Conservation (phyloP, 2,888 invertebrate genomes). For the Drosophila kuntzei region DNA sequence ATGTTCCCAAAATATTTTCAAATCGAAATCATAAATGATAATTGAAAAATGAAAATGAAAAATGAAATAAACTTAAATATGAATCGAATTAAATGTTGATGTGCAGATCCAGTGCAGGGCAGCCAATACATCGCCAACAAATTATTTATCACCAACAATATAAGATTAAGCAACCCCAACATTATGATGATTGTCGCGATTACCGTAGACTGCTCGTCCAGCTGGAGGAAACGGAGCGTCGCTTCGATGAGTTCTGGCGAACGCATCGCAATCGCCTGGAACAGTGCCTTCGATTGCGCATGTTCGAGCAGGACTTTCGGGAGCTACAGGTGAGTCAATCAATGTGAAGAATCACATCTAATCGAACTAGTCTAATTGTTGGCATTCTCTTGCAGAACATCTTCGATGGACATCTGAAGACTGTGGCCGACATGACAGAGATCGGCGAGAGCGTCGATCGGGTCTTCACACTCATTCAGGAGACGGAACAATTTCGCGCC, state of each 20-base stretch:
- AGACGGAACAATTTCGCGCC: conserved; percentile 92
- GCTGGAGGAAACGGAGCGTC: conserved; percentile 96
- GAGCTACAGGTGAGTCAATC: conserved; percentile 90
- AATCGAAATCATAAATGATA: conserved; percentile 20
- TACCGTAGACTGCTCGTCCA: conserved; percentile 93
- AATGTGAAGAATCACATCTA: background rate
- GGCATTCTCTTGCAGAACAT: conserved; percentile 86
- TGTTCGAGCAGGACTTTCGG: conserved; percentile 97
- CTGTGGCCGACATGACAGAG: conserved; percentile 93
- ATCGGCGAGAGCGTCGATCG: conserved; percentile 94
- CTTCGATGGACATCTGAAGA: conserved; percentile 92
- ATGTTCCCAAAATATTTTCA: conserved; percentile 49
- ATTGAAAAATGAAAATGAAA: background rate
- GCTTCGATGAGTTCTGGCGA: conserved; percentile 97
- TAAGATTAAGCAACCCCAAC: conserved; percentile 83
- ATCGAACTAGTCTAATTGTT: background rate
- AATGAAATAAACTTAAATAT: conserved; percentile 6
- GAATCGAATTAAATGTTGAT: conserved; percentile 38
- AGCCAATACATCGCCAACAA: conserved; percentile 82
- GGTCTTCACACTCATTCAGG: conserved; percentile 92
- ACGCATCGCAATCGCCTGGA: conserved; percentile 95
- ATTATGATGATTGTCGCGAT: conserved; percentile 86
- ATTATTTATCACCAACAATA: conserved; percentile 84
- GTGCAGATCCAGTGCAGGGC: conserved; percentile 86
- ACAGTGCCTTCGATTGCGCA: conserved; percentile 95